phyloP scores from a whole-genome alignment of 2,888 invertebrate species.

The Rugalucina vietnamica region DNA sequence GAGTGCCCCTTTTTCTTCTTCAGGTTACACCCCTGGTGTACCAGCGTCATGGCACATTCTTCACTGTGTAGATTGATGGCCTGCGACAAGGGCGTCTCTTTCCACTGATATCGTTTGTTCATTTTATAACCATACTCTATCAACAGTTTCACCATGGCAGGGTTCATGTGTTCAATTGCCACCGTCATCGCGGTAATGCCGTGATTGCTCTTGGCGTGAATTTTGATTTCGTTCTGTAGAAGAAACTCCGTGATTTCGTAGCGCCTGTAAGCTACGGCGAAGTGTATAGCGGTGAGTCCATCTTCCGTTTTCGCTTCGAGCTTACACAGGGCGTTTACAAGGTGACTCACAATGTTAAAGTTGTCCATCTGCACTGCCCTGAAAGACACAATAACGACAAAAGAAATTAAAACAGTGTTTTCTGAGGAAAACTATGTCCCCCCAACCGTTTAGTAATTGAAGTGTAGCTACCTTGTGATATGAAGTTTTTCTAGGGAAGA shows the following conservation, averaged over 20 bases:
- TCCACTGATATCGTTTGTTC: slow-evolving; percentile 76
- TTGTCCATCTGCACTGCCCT: slow-evolving; percentile 80
- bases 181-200: slow-evolving; percentile 80
- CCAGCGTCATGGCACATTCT: slow-evolving; percentile 78
- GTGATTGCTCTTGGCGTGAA: slow-evolving; percentile 73
- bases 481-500: too few species aligned
- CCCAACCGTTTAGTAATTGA: too few species aligned
- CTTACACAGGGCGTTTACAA: slow-evolving; percentile 79
- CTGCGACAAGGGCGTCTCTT: slow-evolving; percentile 79
- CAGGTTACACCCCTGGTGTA: slow-evolving; percentile 77
- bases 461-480: too few species aligned
- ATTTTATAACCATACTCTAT: slow-evolving; percentile 78
- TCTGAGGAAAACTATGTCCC: too few species aligned
- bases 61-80: slow-evolving; percentile 78
- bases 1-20: slow-evolving; percentile 68
- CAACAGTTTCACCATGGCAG: slow-evolving; percentile 76
- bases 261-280: slow-evolving; percentile 76
- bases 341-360: slow-evolving; percentile 74
- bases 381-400: too few species aligned
- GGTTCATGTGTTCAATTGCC: slow-evolving; percentile 78
- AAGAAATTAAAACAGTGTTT: too few species aligned
- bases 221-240: slow-evolving; percentile 72
- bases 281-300: slow-evolving; percentile 79
- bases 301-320: slow-evolving; percentile 75
- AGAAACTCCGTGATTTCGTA: slow-evolving; percentile 77